Percentiles rank a stretch among this genome's conserved stretches.
Conservation (phyloP, 2,797 vertebrate genomes). For the Rachycentron canadum region DNA sequence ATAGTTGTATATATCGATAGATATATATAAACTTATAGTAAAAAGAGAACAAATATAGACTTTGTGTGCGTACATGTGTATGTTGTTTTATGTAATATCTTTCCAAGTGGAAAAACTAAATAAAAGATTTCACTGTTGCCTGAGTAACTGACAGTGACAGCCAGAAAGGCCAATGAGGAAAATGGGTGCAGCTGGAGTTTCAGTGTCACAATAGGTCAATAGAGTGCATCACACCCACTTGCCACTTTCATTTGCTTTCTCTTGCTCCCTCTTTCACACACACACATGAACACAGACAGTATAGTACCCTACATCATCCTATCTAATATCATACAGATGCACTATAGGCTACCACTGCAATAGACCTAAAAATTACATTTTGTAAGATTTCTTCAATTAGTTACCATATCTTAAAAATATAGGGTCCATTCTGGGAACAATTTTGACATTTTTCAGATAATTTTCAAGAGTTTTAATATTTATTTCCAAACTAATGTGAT, state of each 20-base stretch:
- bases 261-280: not conserved
- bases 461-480: too few species aligned
- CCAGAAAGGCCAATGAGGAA: slow-evolving; percentile 18
- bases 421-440: not conserved
- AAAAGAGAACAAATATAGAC: not conserved
- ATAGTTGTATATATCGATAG: too few species aligned
- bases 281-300: too few species aligned
- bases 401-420: not conserved
- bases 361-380: not conserved
- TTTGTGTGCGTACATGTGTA: not conserved
- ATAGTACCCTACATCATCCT: too few species aligned
- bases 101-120: not conserved
- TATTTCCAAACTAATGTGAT: not conserved
- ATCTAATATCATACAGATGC: not conserved
- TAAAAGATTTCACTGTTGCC: slow-evolving; percentile 32
- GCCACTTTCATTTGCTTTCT: slow-evolving; percentile 15
- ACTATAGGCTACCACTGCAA: not conserved
- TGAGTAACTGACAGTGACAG: slow-evolving; percentile 38
- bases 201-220: slow-evolving; percentile 41
- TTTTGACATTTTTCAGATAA: not conserved
- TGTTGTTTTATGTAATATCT: slow-evolving; percentile 27
- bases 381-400: not conserved
- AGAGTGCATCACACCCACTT: slow-evolving; percentile 47
- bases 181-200: slow-evolving; percentile 55
- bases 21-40: too few species aligned